A percentile compares a stretch with the other conserved stretches of the same genome.
phyloP scores from a whole-genome alignment of 1,140 invertebrate species.

The Diplogasteroides magnus region DNA sequence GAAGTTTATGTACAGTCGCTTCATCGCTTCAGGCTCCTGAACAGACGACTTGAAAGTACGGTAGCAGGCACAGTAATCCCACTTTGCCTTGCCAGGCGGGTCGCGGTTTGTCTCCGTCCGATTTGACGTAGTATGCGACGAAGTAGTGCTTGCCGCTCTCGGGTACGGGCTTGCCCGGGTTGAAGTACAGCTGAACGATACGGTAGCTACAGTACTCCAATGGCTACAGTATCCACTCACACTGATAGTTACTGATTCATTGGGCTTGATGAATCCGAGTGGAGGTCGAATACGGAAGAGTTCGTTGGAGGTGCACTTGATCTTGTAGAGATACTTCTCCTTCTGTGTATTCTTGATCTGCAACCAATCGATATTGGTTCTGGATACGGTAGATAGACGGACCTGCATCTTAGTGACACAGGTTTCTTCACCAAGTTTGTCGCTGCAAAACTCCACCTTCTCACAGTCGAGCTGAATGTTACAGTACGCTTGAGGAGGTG shows the following conservation, averaged over 20 bases:
- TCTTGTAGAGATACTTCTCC: constrained; percentile 30
- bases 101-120: constrained; percentile 27
- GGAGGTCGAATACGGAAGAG: constrained; percentile 40
- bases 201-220: neutral
- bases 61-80: neutral
- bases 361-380: constrained; percentile 6
- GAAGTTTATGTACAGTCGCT: constrained; percentile 36
- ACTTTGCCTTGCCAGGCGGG: constrained; percentile 8
- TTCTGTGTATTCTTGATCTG: constrained; percentile 35
- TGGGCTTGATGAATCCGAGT: constrained; percentile 20
- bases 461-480: neutral
- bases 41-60: neutral
- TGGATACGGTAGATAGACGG: neutral
- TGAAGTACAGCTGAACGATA: constrained; percentile 37
- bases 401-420: neutral
- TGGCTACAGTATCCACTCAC: neutral
- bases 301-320: constrained; percentile 42
- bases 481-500: neutral
- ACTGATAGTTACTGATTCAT: constrained; percentile 21
- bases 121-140: constrained; percentile 40
- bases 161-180: constrained; percentile 35
- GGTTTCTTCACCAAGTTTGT: neutral
- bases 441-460: neutral
- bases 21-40: constrained; percentile 28
- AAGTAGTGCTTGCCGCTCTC: constrained; percentile 43